Base-by-base conservation (phyloP, 2,888 invertebrate species). In the Phengaris alcon region DNA sequence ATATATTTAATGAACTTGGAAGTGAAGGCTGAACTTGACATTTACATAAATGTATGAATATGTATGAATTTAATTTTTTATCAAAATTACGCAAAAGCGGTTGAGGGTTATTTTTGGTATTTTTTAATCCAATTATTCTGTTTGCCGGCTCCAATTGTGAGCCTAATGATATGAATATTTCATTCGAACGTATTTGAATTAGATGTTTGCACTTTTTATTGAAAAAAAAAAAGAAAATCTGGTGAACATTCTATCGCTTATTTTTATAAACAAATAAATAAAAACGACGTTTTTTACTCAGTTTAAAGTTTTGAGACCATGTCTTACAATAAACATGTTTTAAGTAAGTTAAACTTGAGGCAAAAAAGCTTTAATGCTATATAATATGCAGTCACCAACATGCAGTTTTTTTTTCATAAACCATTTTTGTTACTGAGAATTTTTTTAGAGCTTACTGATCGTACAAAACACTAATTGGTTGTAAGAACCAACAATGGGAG, bases 11-110 rank as follows among this genome's bases (percentile, higher is more conserved):
- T 75, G 15, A 46, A 75, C 69, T 75, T 68, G 77, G 76, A 74
- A 77, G 76, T 75, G 77, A 22, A 22, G 74, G 73, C 74, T 70
- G 77, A 77, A 79, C 75, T 76, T 77, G 75, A 76, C 73, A 79
- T 79, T 77, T 76, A 78, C 78, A 77, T 78, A 79, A 79, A 77
- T 77, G 69, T 64, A 64, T 75, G 75, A 78, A 78, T 75, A 77
- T 75, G 74, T 74, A 77, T 78, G 75, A 70, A 76, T 76, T 76
- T 77, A 72, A 78, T 77, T 76, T 22, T 77, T 79, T 77, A 77
- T 77, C 78, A 76, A 76, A 79, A 79, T 64, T 64, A 80, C 78
- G 79, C 70, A 78, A 80, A 79, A 79, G 73, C 52, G 46, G 64
- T 64, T 74, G 78, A 78, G 79, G 80, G 79, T 80, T 77, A 78